These are phyloP conservation scores for Akabosia matsudoensis DNA, from an alignment of 1,140 invertebrate genomes.

Conservation along the genomic window DNA sequence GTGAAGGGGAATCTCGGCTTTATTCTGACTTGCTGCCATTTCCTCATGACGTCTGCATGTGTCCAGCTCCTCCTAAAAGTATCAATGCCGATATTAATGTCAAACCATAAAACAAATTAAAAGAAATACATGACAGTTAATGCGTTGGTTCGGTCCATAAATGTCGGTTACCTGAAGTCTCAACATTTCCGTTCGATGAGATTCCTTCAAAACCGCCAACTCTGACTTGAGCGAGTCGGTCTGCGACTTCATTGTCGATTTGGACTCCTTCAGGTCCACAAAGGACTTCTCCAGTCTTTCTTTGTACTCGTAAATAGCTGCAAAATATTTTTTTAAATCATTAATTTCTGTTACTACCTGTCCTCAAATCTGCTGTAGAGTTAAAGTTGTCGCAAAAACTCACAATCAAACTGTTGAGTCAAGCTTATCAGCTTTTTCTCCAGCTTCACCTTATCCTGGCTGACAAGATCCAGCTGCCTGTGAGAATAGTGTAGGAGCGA, in stretches of 20 bases:
- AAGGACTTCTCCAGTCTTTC: conserved; percentile 18
- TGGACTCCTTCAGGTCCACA: conserved; percentile 9
- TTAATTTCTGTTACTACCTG: too few species aligned
- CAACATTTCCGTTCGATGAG: conserved; percentile 8
- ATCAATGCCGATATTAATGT: not conserved
- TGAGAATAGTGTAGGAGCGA: conserved; percentile 12
- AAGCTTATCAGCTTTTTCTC: conserved; percentile 8
- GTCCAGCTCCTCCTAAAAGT: conserved; percentile 15
- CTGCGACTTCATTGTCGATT: not conserved
- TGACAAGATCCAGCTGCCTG: not conserved
- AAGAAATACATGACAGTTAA: too few species aligned
- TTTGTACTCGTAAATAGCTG: conserved; percentile 23
- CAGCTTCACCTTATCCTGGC: not conserved
- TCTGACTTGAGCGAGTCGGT: conserved; percentile 20
- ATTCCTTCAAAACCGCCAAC: conserved; percentile 1
- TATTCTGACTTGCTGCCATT: conserved; percentile 6
- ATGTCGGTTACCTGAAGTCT: not conserved
- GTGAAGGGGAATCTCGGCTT: not conserved
- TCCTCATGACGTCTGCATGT: conserved; percentile 11
- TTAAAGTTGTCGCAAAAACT: too few species aligned
- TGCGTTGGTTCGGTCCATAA: not conserved
- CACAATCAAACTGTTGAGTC: conserved; percentile 12
- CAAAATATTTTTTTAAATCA: not conserved
- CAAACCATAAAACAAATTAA: not conserved
- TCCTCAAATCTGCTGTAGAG: too few species aligned